Conservation (phyloP, 2,113 vertebrate genomes). For the Neogale vison region DNA sequence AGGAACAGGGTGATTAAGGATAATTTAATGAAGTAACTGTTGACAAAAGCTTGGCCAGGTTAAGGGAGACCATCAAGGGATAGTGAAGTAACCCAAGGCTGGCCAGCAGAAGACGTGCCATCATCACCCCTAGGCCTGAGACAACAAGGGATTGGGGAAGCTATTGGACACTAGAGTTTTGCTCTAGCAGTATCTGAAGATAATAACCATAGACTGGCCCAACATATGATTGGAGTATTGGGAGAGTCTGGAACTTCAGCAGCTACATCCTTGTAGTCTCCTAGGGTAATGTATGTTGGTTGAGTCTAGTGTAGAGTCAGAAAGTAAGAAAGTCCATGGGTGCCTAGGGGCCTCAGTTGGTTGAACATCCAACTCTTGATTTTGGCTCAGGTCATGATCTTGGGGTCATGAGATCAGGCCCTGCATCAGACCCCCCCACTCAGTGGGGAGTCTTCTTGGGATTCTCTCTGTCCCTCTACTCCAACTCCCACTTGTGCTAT, state of each 20-base stretch:
- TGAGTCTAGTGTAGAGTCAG: background rate
- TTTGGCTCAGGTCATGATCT: background rate
- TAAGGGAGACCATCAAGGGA: background rate
- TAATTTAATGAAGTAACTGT: background rate
- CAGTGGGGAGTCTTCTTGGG: background rate
- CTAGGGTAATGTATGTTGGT: background rate
- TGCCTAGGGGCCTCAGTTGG: background rate
- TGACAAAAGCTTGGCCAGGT: background rate
- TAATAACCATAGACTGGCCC: no score
- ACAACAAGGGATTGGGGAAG: background rate
- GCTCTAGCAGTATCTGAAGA: background rate
- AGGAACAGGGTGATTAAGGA: background rate
- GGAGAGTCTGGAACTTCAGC: background rate
- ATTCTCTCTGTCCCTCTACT: background rate
- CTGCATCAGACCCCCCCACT: background rate
- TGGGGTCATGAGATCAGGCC: background rate
- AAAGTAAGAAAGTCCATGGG: background rate
- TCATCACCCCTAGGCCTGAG: background rate
- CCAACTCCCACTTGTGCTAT: background rate
- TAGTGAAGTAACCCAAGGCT: background rate
- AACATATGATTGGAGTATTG: background rate
- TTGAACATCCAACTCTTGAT: background rate
- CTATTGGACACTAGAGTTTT: background rate
- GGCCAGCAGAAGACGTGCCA: background rate
- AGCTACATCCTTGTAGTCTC: rapidly evolving